Base-by-base conservation (phyloP, 2,797 vertebrate genomes). In the Antennarius maculatus region DNA sequence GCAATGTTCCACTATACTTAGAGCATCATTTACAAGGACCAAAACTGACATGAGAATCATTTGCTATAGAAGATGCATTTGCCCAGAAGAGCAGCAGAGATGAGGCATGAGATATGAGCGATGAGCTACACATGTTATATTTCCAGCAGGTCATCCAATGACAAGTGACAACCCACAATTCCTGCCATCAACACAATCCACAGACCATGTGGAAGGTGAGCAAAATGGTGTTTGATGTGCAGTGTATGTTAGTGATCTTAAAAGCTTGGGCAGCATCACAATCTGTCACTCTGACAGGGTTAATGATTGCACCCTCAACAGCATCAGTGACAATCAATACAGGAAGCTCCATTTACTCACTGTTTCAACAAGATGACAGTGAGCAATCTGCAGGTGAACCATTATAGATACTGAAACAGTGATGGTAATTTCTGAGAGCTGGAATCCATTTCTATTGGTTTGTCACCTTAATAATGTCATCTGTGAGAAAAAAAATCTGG, bases 251-350 rank as follows among this genome's bases (percentile, higher is more conserved):
- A 58, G 67, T 61, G 70, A 68, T 61, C 48, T 74, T 79, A 65
- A 66, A 23, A 72, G 79, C 75, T 54, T 46, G 52, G 63, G 41
- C 52, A n/a, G 50, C 62, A n/a, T 78, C 18, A 14, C 66, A 61
- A 84, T 84, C 56, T 60, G 64, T 91, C 79, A 85, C 53, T 55
- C 4, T 82, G 86, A 77, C 78, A 80, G 71, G 71, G 73, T 82
- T 86, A 81, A 87, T 85, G 81, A 88, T 74, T 60, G 54, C 45
- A 78, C 78, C 78, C 71, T 81, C 68, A 77, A 49, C 58, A 7
- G 59, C 67, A 78, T 79, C 75, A 70, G 64, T 80, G 75, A 77
- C 69, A 78, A 85, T 86, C 84, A 79, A 84, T 77, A 81, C 65
- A 65, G 53, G 54, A 72, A 48, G 66, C 75, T 77, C 57, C 49